Percentiles rank a stretch among this genome's conserved stretches.
phyloP scores from a whole-genome alignment of 1,140 invertebrate genomes.

The Orchesella cincta region DNA sequence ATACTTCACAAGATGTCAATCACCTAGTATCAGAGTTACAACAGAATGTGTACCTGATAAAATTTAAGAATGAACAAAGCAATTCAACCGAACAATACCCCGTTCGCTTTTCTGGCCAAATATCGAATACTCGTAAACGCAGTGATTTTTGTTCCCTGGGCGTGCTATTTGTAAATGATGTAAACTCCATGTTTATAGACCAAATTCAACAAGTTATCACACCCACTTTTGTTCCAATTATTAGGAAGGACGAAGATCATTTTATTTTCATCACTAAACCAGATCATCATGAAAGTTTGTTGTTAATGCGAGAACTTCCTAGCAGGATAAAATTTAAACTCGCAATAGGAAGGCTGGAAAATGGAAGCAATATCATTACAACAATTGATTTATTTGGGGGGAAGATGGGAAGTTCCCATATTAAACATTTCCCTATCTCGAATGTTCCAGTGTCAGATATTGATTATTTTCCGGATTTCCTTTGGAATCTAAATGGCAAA shows the following conservation, averaged over 20 bases:
- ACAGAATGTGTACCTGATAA: not conserved
- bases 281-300: not conserved
- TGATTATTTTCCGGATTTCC: slow-evolving; percentile 1
- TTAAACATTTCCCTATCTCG: not conserved
- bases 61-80: not conserved
- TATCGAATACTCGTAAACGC: not conserved
- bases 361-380: not conserved
- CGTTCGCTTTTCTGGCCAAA: not conserved
- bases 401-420: not conserved
- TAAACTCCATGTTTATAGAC: not conserved
- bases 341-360: not conserved
- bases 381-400: slow-evolving; percentile 8
- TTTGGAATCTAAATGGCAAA: not conserved
- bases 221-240: not conserved
- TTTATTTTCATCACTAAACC: not conserved
- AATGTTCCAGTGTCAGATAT: no score
- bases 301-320: not conserved
- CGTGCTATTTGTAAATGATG: not conserved
- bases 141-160: not conserved
- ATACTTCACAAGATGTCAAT: no score
- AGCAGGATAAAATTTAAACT: not conserved
- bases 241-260: not conserved
- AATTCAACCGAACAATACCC: not conserved
- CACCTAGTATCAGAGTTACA: no score
- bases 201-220: not conserved